Conservation (phyloP, 2,888 invertebrate species). For the Scaptomyza reducta region DNA sequence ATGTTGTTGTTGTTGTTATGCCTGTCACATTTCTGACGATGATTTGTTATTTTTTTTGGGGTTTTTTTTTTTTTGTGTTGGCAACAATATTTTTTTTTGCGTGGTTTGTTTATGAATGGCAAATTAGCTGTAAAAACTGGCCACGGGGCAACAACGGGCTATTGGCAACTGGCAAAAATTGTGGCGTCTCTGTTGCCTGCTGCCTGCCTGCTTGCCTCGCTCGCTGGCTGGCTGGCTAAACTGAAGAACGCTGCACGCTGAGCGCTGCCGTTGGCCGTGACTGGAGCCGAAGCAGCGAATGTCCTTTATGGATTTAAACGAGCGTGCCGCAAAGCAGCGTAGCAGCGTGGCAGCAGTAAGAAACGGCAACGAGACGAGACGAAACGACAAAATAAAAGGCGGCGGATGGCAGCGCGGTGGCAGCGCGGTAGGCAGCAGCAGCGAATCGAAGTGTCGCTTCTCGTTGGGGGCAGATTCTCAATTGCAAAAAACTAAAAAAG, state of each 20-base stretch:
- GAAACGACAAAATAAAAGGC: slow-evolving; percentile 5
- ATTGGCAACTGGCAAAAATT: slow-evolving; percentile 36
- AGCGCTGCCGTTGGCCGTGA: slow-evolving; percentile 58
- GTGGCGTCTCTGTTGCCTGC: slow-evolving; percentile 28
- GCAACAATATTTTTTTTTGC: slow-evolving; percentile 24
- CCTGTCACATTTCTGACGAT: slow-evolving; percentile 27
- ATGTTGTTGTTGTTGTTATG: slow-evolving; percentile 6
- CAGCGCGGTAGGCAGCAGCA: slow-evolving; percentile 42
- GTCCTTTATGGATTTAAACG: slow-evolving; percentile 72
- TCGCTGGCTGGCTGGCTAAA: slow-evolving; percentile 61
- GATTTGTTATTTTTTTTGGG: background rate
- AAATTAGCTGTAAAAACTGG: slow-evolving; percentile 59
- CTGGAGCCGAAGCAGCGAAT: slow-evolving; percentile 69
- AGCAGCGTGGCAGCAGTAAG: slow-evolving; percentile 21
- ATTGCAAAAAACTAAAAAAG: slow-evolving; percentile 42
- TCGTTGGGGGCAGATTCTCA: slow-evolving; percentile 47
- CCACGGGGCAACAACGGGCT: slow-evolving; percentile 22
- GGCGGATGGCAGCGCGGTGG: slow-evolving; percentile 26
- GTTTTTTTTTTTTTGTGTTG: slow-evolving; percentile 3
- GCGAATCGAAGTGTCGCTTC: slow-evolving; percentile 67
- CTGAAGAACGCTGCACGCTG: slow-evolving; percentile 46
- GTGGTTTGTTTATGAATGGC: slow-evolving; percentile 34
- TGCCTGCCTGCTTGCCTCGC: slow-evolving; percentile 54
- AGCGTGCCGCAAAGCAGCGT: slow-evolving; percentile 37
- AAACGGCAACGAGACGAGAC: slow-evolving; percentile 35